Evolutionary conservation across 53 echinoderm and acorn worm genomes (phyloP), one percentile per base, ranked within the genome.

Genomic region (Paelopatides confundens): DNA sequence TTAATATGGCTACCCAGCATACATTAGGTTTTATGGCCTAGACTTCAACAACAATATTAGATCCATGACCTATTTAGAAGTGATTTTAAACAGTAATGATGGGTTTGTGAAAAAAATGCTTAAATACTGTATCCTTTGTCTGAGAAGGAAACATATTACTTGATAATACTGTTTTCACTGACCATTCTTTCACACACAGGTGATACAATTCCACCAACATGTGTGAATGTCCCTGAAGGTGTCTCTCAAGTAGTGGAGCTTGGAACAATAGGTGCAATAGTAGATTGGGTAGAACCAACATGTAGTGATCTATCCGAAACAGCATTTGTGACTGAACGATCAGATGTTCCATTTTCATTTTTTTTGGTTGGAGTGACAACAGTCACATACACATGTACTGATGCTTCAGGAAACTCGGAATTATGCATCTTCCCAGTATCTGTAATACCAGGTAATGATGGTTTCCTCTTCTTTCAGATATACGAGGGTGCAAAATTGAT

Each of bases 291-390:
- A 35, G 47, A 51, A 8, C 69, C 78, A 39, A 77, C 66, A 24
- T 85, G 76, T 32, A 47, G 43, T 29, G 88, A 88, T 77, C 24
- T 71, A 8, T 90, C 90, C 43, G 90, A 85, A 24, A 85, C 85
- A 31, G 50, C 50, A 30, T 11, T 63, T 48, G 84, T 89, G 66
- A 33, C 87, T 9, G 66, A 91, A 24, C 36, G 76, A 24, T 71
- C 77, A 24, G 65, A 82, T 35, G 13, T 33, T n/a, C 86, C 91
- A 27, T 85, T 84, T 13, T n/a, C 43, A 27, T 63, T 84, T 32
- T 94, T 94, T 76, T 50, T 71, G 13, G 78, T 91, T 76, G 91
- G 91, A 35, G 52, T 82, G 53, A 94, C 94, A 63, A 26, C 54
- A 5, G 91, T 94, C 17, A 87, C 63, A 30, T 94, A 86, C 38